Evolutionary conservation across 2,888 invertebrate species (phyloP), one percentile per base, ranked within the genome.

Genomic region (Pristionchus mayeri): DNA sequence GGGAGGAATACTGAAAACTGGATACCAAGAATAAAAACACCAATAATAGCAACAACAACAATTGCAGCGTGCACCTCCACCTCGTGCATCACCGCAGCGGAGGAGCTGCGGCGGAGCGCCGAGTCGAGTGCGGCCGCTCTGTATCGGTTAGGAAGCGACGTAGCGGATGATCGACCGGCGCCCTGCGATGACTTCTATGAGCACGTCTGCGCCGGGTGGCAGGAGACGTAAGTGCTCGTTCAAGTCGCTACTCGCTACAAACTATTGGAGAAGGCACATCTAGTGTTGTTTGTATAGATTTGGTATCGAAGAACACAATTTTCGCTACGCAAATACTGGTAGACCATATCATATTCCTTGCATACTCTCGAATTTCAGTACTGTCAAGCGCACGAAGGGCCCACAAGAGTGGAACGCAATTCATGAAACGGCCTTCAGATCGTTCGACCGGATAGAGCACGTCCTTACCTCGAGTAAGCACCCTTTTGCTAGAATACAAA

Each of bases 101-200:
- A 44, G 16, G 71, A 40, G 24, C 40, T 71, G 21, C n/a, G 71
- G 40, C 71, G 71, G 13, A 24, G 0, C 13, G 21, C 71, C n/a
- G 71, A 71, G 40, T 71, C 71, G 40, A 6, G n/a, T 24, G 71
- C 71, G 37, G 71, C 71, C n/a, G 30, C 40, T 71, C n/a, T 40
- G 71, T n/a, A 71, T 11, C 21, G 71, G n/a, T 40, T 71, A 11
- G 37, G 37, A n/a, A 16, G 18, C 2, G 71, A 71, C 7, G 40
- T 71, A 2, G 40, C 40, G 0, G 71, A 71, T 24, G 71, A 71
- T 7, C 71, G 71, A 71, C 71, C 71, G 11, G n/a, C 76, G 16
- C 76, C 76, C 7, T 78, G 76, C 34, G 76, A 78, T 40, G 76
- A 78, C 50, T 78, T 78, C 76, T 78, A 50, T 34, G 50, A 78